These are phyloP conservation scores for Lycocerus yunnanus DNA, from an alignment of 2,888 invertebrate genomes.

Conservation along the genomic window DNA sequence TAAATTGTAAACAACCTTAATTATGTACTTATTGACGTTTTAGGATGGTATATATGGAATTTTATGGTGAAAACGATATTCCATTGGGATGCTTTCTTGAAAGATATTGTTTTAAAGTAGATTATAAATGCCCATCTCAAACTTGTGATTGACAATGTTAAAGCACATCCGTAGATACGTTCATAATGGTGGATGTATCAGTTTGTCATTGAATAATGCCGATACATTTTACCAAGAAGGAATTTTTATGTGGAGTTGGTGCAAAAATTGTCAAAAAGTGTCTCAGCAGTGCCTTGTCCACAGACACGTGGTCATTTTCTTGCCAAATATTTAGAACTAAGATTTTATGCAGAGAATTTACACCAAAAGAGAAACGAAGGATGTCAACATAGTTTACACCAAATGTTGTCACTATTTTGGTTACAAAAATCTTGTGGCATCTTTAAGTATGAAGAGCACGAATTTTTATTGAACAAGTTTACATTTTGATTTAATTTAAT, in stretches of 20 bases:
- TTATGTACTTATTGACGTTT: conserved; percentile 6
- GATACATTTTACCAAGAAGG: conserved; percentile 61
- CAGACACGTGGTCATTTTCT: conserved; percentile 84
- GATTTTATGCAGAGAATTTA: conserved; percentile 80
- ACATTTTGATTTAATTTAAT: not conserved
- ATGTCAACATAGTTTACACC: conserved; percentile 82
- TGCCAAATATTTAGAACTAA: conserved; percentile 87
- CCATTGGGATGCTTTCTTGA: conserved; percentile 93
- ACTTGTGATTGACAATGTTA: conserved; percentile 83
- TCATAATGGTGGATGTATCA: conserved; percentile 86
- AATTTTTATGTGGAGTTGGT: conserved; percentile 84
- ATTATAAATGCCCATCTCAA: conserved; percentile 81
- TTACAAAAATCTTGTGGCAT: conserved; percentile 79
- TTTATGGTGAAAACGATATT: conserved; percentile 94
- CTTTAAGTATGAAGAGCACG: conserved; percentile 69
- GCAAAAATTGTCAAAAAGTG: conserved; percentile 68
- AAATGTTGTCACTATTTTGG: conserved; percentile 92
- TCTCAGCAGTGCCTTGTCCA: conserved; percentile 77
- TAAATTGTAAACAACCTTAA: no score
- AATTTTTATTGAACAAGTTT: not conserved
- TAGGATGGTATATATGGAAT: conserved; percentile 90
- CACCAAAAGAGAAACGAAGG: conserved; percentile 59
- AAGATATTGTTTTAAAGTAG: conserved; percentile 85
- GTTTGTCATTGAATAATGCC: conserved; percentile 68
- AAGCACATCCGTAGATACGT: conserved; percentile 89